Evolutionary conservation across 1,140 invertebrate genomes (phyloP).

Genomic region (Drosophila novamexicana): DNA sequence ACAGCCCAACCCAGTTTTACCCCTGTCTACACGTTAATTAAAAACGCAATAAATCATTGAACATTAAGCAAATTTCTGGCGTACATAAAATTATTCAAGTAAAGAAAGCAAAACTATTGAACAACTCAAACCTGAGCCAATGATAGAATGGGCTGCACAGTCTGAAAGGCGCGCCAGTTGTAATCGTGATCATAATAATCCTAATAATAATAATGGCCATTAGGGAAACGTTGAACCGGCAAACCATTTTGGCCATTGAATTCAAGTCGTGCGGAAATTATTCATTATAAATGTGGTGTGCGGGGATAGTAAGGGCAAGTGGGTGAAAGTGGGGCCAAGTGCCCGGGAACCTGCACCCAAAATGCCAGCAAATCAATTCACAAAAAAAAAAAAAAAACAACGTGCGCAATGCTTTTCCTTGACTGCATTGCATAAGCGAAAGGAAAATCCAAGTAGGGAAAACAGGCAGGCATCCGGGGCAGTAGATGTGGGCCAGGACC

Average conservation of each 20-base stretch:
- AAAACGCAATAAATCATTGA: conserved; percentile 72
- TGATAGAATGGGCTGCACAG: conserved; percentile 26
- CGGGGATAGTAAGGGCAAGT: not conserved
- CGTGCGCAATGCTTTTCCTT: conserved; percentile 53
- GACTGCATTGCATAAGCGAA: conserved; percentile 57
- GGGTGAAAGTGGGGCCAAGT: not conserved
- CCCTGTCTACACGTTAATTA: conserved; percentile 40
- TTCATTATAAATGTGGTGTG: conserved; percentile 70
- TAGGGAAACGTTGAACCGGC: conserved; percentile 68
- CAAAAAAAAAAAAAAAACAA: conserved; percentile 38
- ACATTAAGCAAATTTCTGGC: conserved; percentile 40
- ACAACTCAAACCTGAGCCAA: conserved; percentile 2
- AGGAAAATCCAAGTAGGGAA: conserved; percentile 9
- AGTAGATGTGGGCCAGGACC: not conserved
- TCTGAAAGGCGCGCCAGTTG: conserved; percentile 28
- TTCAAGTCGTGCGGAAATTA: conserved; percentile 78
- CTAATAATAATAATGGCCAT: conserved; percentile 79
- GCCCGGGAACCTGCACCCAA: conserved; percentile 19
- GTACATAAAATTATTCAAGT: conserved; percentile 45
- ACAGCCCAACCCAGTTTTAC: conserved; percentile 1
- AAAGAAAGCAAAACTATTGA: conserved; percentile 50
- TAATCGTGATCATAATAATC: conserved; percentile 74
- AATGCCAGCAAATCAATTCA: conserved; percentile 73
- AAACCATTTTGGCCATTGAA: conserved; percentile 73
- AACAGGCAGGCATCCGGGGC: too few relatives aligned